A percentile compares a stretch with the other conserved stretches of the same genome.
phyloP scores from a whole-genome alignment of 2,888 invertebrate genomes.

The Trichopoda pennipes region DNA sequence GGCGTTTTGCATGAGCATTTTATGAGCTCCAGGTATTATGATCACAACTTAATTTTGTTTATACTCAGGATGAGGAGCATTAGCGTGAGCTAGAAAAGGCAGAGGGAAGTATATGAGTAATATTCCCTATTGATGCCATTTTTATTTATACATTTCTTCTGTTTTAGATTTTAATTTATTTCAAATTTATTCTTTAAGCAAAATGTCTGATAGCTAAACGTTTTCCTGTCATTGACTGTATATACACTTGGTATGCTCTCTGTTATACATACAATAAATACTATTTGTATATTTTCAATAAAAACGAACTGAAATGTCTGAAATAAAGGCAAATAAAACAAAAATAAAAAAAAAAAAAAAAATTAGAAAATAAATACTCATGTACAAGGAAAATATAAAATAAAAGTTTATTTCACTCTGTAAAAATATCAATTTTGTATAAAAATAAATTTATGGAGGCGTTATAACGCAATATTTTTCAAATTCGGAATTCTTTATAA shows the following conservation, averaged over 20 bases:
- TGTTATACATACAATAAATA: constrained; percentile 59
- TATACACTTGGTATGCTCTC: constrained; percentile 26
- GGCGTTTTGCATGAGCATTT: too few species aligned
- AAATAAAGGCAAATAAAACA: constrained; percentile 54
- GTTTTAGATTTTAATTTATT: not conserved
- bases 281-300: constrained; percentile 42
- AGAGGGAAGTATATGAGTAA: too few species aligned
- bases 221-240: constrained; percentile 37
- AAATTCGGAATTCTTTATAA: constrained; percentile 66
- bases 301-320: constrained; percentile 41
- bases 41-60: too few species aligned
- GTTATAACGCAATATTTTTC: constrained; percentile 70
- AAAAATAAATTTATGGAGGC: constrained; percentile 68
- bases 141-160: too few species aligned
- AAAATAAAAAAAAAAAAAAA: constrained; percentile 18
- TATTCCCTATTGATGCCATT: too few species aligned
- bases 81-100: too few species aligned
- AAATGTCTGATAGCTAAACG: not conserved
- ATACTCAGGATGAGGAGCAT: too few species aligned
- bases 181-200: not conserved
- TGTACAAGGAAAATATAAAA: constrained; percentile 27
- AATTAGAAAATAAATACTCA: not conserved
- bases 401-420: constrained; percentile 61
- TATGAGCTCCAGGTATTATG: too few species aligned
- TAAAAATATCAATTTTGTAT: constrained; percentile 44